phyloP scores from a whole-genome alignment of 2,888 invertebrate species.

The Calliopum simillimum region DNA sequence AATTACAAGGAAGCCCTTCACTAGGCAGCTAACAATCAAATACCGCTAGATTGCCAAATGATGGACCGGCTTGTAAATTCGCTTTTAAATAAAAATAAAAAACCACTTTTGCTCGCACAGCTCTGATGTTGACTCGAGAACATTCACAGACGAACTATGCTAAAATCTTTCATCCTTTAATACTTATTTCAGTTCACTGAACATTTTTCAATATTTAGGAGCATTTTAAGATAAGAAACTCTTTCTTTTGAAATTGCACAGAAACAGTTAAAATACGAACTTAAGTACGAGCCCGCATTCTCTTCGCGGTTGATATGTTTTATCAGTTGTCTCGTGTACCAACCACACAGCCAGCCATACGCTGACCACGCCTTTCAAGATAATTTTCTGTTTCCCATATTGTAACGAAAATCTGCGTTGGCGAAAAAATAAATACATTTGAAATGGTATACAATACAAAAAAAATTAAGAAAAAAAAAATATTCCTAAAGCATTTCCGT shows the following conservation, averaged over 20 bases:
- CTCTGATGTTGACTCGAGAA: constrained; percentile 6
- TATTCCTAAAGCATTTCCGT: too few relatives aligned
- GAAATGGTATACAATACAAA: too few relatives aligned
- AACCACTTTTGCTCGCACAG: not conserved
- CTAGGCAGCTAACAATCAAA: constrained; percentile 66
- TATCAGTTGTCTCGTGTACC: not conserved
- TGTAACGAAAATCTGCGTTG: not conserved
- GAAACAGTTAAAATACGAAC: not conserved
- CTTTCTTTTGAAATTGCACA: not conserved
- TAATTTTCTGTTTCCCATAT: not conserved
- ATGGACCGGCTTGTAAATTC: constrained; percentile 64
- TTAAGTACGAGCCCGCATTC: not conserved
- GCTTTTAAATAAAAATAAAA: not conserved
- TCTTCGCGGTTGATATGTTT: not conserved
- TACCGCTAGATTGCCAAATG: constrained; percentile 65
- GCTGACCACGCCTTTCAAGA: constrained; percentile 16
- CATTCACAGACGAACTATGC: not conserved
- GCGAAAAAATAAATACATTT: too few relatives aligned
- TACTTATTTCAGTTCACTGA: not conserved
- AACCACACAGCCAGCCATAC: not conserved
- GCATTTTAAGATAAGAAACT: constrained; percentile 15
- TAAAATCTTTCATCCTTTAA: constrained; percentile 18
- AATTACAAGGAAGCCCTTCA: constrained; percentile 68
- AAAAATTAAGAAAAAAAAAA: too few relatives aligned
- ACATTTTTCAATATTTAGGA: not conserved